Conservation (phyloP, 2,113 vertebrate species). For the Antigone vipio region DNA sequence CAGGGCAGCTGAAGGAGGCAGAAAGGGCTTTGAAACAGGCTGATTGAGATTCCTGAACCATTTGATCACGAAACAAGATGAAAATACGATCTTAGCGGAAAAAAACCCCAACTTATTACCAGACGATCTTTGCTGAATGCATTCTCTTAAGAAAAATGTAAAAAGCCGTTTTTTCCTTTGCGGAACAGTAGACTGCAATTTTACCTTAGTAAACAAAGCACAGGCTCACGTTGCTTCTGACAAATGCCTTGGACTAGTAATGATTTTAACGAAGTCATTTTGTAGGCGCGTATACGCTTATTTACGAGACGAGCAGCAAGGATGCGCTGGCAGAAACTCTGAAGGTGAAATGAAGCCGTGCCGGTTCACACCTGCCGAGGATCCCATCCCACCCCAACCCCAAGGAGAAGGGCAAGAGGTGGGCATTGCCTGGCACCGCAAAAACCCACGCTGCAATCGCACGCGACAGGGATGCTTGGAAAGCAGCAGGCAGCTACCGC, state of each 20-base stretch:
- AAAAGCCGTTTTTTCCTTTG: slow-evolving; percentile 20
- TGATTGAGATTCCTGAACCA: slow-evolving; percentile 40
- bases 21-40: slow-evolving; percentile 36
- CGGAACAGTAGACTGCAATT: background rate
- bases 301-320: background rate
- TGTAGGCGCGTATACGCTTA: too few species aligned
- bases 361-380: background rate
- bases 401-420: background rate
- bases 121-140: background rate
- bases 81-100: slow-evolving; percentile 21
- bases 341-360: background rate
- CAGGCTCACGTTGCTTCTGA: background rate
- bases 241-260: background rate
- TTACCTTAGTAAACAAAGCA: background rate
- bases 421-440: too few species aligned
- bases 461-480: background rate
- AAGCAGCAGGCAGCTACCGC: background rate
- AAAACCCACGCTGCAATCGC: too few species aligned
- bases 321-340: background rate
- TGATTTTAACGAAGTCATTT: background rate
- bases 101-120: background rate
- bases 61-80: slow-evolving; percentile 47
- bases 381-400: background rate
- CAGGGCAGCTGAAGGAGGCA: slow-evolving; percentile 69
- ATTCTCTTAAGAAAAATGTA: background rate